These are phyloP conservation scores for Drosophila pallidifrons DNA, from an alignment of 1,140 invertebrate species.

Conservation along the genomic window DNA sequence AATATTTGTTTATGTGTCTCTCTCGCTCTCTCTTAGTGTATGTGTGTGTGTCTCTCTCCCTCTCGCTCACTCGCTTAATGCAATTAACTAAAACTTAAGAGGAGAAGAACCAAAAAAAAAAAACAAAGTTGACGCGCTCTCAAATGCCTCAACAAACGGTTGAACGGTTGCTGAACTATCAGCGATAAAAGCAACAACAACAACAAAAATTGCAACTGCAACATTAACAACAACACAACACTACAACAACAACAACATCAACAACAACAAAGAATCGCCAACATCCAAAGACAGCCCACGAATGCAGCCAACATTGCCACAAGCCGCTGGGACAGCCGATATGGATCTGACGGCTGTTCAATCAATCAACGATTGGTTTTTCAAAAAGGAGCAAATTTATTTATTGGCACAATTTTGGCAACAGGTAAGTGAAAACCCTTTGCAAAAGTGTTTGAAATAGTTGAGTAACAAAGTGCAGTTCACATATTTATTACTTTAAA, in stretches of 20 bases:
- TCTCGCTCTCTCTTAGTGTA: background rate
- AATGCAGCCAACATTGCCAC: constrained; percentile 89
- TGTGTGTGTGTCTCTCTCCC: background rate
- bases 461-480: background rate
- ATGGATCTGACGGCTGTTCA: constrained; percentile 94
- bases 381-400: constrained; percentile 97
- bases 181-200: constrained; percentile 24
- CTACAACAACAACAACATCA: constrained; percentile 16
- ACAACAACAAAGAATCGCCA: constrained; percentile 19
- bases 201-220: constrained; percentile 3
- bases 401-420: constrained; percentile 96
- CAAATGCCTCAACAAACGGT: constrained; percentile 34
- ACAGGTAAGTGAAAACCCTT: constrained; percentile 89
- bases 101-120: background rate
- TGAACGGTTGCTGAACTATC: constrained; percentile 22
- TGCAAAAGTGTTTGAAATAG: too few species aligned
- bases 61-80: background rate
- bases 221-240: constrained; percentile 15
- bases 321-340: constrained; percentile 88
- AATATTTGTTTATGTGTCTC: constrained; percentile 11
- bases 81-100: constrained; percentile 33
- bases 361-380: constrained; percentile 95
- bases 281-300: constrained; percentile 84
- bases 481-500: too few species aligned
- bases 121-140: constrained; percentile 2